These are phyloP conservation scores for Galendromus occidentalis DNA, from an alignment of 1,140 invertebrate genomes.

Conservation along the genomic window DNA sequence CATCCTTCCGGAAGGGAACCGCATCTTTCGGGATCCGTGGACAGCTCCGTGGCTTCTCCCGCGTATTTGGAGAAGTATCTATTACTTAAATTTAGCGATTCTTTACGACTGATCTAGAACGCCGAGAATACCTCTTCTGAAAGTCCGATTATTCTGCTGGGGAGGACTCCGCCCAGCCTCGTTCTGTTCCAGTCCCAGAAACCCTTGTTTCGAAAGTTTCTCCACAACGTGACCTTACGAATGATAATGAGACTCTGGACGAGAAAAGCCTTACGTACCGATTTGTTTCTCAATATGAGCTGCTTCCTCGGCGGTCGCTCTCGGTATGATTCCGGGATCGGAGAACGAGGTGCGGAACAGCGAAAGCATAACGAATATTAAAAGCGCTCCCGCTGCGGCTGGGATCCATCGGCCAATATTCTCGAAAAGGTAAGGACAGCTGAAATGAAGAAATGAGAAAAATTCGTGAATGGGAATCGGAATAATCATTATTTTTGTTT, in stretches of 20 bases:
- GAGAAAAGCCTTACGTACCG: conserved; percentile 24
- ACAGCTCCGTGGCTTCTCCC: no score
- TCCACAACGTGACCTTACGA: not conserved
- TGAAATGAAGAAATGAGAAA: conserved; percentile 34
- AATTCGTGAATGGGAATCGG: not conserved
- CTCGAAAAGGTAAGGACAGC: conserved; percentile 61
- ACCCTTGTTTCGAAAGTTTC: no score
- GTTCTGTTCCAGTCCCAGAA: no score
- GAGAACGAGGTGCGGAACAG: conserved; percentile 75
- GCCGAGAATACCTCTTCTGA: no score
- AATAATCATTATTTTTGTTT: no score
- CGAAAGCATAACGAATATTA: conserved; percentile 72
- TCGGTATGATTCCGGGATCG: conserved; percentile 81
- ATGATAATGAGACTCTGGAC: not conserved
- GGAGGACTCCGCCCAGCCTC: no score
- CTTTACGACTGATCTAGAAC: no score
- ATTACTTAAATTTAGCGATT: no score
- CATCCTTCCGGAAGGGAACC: no score
- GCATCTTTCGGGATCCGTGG: no score
- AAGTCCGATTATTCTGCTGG: no score
- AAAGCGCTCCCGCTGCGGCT: conserved; percentile 58
- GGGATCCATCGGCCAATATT: conserved; percentile 66
- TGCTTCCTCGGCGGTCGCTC: conserved; percentile 69
- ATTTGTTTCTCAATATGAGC: conserved; percentile 62
- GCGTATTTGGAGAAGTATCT: no score